These are phyloP conservation scores for Lepus oiostolus DNA, from an alignment of 2,797 vertebrate genomes.

Conservation along the genomic window DNA sequence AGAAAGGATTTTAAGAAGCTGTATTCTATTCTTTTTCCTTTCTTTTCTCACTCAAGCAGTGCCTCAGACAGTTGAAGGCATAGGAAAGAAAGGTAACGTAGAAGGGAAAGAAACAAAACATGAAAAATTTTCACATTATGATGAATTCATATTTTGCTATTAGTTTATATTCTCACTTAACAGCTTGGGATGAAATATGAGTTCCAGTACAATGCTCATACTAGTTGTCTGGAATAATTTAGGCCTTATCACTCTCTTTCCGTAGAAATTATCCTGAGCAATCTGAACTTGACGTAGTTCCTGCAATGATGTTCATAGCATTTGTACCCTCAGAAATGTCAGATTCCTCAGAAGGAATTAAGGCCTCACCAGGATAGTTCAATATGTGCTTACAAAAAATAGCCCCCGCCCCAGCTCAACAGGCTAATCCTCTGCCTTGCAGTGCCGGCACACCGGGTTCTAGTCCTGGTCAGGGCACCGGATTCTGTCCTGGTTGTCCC, in stretches of 20 bases:
- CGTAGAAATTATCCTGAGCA: too few relatives aligned
- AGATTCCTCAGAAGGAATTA: too few relatives aligned
- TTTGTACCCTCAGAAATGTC: too few relatives aligned
- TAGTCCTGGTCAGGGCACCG: too few relatives aligned
- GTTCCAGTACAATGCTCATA: slow-evolving; percentile 82
- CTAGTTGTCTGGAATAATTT: slow-evolving; percentile 89
- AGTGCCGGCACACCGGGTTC: too few relatives aligned
- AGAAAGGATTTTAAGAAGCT: slow-evolving; percentile 73
- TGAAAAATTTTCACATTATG: slow-evolving; percentile 73
- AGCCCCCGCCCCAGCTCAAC: too few relatives aligned
- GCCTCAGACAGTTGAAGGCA: slow-evolving; percentile 81
- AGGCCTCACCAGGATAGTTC: too few relatives aligned
- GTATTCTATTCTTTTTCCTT: slow-evolving; percentile 54
- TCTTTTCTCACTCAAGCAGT: slow-evolving; percentile 74
- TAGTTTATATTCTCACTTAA: slow-evolving; percentile 84
- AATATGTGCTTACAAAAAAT: too few relatives aligned
- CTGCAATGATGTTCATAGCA: too few relatives aligned
- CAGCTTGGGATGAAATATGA: slow-evolving; percentile 83
- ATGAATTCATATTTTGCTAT: slow-evolving; percentile 83
- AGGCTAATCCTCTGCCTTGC: too few relatives aligned
- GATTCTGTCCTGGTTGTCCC: too few relatives aligned
- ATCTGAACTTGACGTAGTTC: too few relatives aligned
- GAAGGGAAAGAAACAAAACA: slow-evolving; percentile 21
- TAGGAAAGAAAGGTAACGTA: slow-evolving; percentile 78
- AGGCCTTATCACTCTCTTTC: slow-evolving; percentile 84